Evolutionary conservation across 1,140 invertebrate species (phyloP), one percentile per base, ranked within the genome.

Genomic region (Leptonema lineaticorne): DNA sequence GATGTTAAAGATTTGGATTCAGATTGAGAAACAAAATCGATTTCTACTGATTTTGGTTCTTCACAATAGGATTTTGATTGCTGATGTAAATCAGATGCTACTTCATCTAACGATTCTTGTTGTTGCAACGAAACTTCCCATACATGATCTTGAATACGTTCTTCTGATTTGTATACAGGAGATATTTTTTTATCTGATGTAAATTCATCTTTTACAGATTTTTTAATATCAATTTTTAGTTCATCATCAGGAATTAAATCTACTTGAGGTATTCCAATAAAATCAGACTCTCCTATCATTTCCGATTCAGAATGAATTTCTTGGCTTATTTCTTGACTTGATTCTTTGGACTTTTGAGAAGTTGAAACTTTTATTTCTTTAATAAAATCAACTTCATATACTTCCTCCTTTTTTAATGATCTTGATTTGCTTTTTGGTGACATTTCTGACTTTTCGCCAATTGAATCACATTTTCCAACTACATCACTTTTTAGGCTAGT

Each of bases 41-140:
- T 74, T 72, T 76, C 67, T 71, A 69, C 37, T 33, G 59, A 64
- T 76, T 75, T 67, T 70, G 74, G 50, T 77, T 78, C 59, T 76
- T 74, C 45, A 67, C 67, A 68, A 76, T 73, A 56, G 7, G 63
- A 66, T 58, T 74, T 78, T 41, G 71, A 60, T 20, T 74, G 70
- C 68, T 74, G 76, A 16, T 74, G 74, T 37, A 77, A 70, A 24
- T 77, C 76, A 33, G 77, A 75, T 26, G 75, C 75, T 22, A 77
- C 74, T 64, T 76, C 78, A 71, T 73, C 71, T 18, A 77, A 77
- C n/a, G 75, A 76, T 59, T 78, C 78, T 66, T 81, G 77, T 74
- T 85, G 82, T 76, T 86, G 82, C 14, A 87, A 75, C 24, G 87
- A 83, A 27, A 87, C 84, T 81, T 88, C 87, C 84, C 87, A 88